Evolutionary conservation across 2,113 vertebrate species (phyloP), one percentile per base, ranked within the genome.

Genomic region (Bufo gargarizans): DNA sequence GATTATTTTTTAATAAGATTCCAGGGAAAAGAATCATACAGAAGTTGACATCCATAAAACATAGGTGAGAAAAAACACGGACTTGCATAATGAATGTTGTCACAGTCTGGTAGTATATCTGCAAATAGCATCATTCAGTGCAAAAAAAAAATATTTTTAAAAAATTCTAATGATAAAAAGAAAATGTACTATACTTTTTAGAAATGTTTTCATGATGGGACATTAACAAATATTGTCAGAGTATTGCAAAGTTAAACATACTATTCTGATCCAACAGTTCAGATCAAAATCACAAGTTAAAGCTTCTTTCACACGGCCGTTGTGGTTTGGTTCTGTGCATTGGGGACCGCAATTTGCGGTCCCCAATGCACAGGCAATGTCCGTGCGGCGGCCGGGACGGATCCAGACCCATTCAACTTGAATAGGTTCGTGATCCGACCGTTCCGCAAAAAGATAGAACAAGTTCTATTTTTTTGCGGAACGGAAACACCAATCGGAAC

Each of bases 1-100:
- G 56, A 81, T 81, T 81, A 81, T 81, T 81, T 81, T 76, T 81
- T 81, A 81, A 81, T 81, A 81, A 61, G 56, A 81, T 58, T 61
- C 16, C 0, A 2, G 33, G 58, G 33, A 61, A 47, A 81, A 50
- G 47, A 81, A 81, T 45, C 45, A 20, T 50, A 50, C 72, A 50
- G 19, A 47, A 81, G 33, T 33, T 19, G 56, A 81, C 58, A 81
- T 81, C 22, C 56, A 61, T 63, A 81, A 81, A 81, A 81, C 56
- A 81, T 63, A 81, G 79, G 56, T 81, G 79, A 81, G 56, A 58
- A 45, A 14, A 43, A 33, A 63, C 56, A 45, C 8, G 47, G 17
- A 76, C 72, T 50, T 0, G 45, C 45, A 50, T 50, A 50, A 49
- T 76, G 47, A 50, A 76, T 50, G 16, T 49, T 4, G 47, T 76